Percentiles rank a stretch among this genome's conserved stretches.
Conservation (phyloP, 2,113 vertebrate species). For the Casuarius casuarius region DNA sequence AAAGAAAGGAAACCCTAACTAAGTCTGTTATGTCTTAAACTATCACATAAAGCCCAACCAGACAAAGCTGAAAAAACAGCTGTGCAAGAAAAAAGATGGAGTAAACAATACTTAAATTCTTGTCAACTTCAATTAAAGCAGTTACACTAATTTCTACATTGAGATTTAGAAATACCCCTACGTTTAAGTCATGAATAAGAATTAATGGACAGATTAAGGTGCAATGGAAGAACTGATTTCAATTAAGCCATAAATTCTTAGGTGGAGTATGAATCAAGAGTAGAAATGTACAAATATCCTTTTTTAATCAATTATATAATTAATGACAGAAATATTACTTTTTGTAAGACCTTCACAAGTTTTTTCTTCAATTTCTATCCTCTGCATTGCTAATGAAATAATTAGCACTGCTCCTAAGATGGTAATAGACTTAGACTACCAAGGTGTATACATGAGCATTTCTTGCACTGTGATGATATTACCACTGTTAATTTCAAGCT, state of each 20-base stretch:
- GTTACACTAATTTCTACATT: neutral
- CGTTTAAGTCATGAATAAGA: neutral
- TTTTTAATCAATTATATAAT: neutral
- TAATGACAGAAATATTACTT: neutral
- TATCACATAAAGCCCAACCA: neutral
- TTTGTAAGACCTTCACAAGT: neutral
- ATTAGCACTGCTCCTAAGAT: neutral
- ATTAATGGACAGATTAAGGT: neutral
- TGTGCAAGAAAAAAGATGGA: neutral
- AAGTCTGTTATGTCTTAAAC: slow-evolving; percentile 46
- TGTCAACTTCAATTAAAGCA: neutral
- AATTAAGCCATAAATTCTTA: neutral
- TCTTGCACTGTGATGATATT: neutral
- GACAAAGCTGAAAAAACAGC: neutral
- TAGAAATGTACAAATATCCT: neutral
- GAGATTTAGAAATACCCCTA: neutral
- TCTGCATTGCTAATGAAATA: neutral
- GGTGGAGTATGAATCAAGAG: neutral
- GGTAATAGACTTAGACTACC: neutral
- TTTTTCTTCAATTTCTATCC: neutral
- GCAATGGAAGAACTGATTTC: neutral
- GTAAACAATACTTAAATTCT: neutral
- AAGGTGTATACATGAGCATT: neutral
- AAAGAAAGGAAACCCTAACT: slow-evolving; percentile 44
- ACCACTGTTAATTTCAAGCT: slow-evolving; percentile 7